Evolutionary conservation across 2,888 invertebrate species (phyloP), one percentile per base, ranked within the genome.

Genomic region (Xanthia togata): DNA sequence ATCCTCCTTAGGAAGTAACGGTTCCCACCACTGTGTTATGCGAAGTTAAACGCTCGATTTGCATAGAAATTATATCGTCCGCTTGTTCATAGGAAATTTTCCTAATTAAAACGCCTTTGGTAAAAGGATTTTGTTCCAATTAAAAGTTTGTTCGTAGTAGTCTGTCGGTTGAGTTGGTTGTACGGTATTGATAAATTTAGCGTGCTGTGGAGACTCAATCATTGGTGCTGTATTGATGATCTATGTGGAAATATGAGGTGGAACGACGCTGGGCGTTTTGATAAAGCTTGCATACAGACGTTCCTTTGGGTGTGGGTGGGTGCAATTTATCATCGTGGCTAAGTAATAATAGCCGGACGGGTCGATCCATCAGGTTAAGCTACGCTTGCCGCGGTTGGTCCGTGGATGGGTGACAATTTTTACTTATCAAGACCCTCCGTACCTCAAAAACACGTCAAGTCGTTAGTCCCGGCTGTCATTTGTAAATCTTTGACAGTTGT

Each of bases 61-160:
- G 96, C 96, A 96, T 96, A 93, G 96, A 96, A 96, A 96, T 96
- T 96, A 96, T 96, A 95, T 94, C 92, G 94, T 93, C 93, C 93
- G 94, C 93, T 95, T 95, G 96, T 95, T 95, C 95, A 95, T 96
- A 92, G 95, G 94, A 95, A 96, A 96, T 94, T 95, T 95, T 95
- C 94, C 95, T 96, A 96, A 96, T 96, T 96, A 96, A 96, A 96
- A 95, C 94, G 96, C 95, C 95, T 96, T 94, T 93, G 93, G 91
- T 92, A 93, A 93, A 89, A 90, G 94, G 95, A 96, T 96, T 95
- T 93, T 92, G 94, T 94, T 94, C 94, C 96, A 96, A 96, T 96
- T 96, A 96, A 96, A 96, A 96, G 96, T 96, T 96, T 88, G 92
- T 87, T 89, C 92, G 88, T 74, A 86, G 84, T 78, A 79, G 68